Base-by-base conservation (phyloP, 2,113 vertebrate species). In the Chascanopsetta lugubris region DNA sequence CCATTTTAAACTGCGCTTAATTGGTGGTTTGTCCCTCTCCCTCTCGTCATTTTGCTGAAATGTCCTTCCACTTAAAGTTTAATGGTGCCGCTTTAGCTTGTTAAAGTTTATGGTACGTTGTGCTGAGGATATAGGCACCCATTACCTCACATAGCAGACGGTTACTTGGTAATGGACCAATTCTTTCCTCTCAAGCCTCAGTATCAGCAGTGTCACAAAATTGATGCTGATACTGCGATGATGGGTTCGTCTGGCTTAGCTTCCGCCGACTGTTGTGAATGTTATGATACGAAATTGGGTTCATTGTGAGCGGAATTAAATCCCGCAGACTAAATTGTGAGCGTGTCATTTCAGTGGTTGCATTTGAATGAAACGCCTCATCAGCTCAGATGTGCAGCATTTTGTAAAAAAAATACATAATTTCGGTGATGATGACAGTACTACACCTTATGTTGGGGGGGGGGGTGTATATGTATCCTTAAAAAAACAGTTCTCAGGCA, bases 401-500 rank as follows among this genome's bases (percentile, higher is more conserved):
- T 58, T 47, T 1, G 47, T 13, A 65, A 57, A 25, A 67, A 29
- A 47, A 26, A n/a, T n/a, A n/a, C n/a, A 62, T 47, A 15, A 32
- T 47, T 26, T 21, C 18, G n/a, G 6, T 20, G 9, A 48, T 69
- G 3, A 24, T 68, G 27, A 57, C 24, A 40, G 21, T 22, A n/a
- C 26, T 22, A n/a, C 26, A 21, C 24, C 18, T 72, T 54, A 49
- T 59, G 43, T 61, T 50, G 3, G 18, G 38, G 38, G 67, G 30
- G 47, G 3, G 18, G 38, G 38, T 64, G 30, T 74, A 43, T 45
- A 17, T 59, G 59, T 25, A 43, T 74, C 60, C 20, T 22, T 57
- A 72, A 60, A 45, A 59, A 49, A 75, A 55, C 61, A 63, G 64
- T 53, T 74, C 72, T 78, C 69, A 70, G 67, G 43, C 73, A 66